Conservation (phyloP, 2,797 vertebrate genomes). For the Smutsia gigantea region DNA sequence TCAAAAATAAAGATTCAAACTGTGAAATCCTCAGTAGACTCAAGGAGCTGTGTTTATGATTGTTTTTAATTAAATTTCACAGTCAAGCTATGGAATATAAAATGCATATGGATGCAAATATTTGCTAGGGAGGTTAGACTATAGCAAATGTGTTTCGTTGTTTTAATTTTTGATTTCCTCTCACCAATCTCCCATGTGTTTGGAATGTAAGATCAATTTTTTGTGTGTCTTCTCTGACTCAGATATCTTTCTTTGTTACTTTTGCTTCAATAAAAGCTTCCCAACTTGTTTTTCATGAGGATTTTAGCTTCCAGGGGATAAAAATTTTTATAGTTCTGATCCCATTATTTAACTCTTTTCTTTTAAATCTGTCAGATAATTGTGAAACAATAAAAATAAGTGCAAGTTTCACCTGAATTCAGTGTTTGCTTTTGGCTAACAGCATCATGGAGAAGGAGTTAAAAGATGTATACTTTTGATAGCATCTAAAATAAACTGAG, state of each 20-base stretch:
- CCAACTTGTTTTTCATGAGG: not conserved
- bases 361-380: not conserved
- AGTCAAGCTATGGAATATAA: conserved; percentile 58
- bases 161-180: conserved; percentile 63
- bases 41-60: conserved; percentile 57
- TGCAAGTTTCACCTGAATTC: not conserved
- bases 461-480: not conserved
- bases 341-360: not conserved
- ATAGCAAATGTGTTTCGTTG: not conserved
- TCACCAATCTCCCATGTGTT: conserved; percentile 4
- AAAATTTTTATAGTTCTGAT: not conserved
- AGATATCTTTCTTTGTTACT: not conserved
- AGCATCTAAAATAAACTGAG: not conserved
- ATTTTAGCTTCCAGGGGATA: not conserved
- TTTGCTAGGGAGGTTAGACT: conserved; percentile 47
- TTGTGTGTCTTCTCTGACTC: not conserved
- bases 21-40: conserved; percentile 45
- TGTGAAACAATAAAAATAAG: not conserved
- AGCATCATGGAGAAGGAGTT: not conserved
- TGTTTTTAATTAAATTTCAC: conserved; percentile 78
- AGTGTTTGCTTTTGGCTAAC: not conserved
- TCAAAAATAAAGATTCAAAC: conserved; percentile 54
- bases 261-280: conserved; percentile 14
- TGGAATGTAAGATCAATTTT: not conserved
- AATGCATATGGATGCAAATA: conserved; percentile 34